A percentile compares a stretch with the other conserved stretches of the same genome.
Evolutionary conservation across 2,113 vertebrate genomes (phyloP).

Genomic region (Argyrosomus japonicus): DNA sequence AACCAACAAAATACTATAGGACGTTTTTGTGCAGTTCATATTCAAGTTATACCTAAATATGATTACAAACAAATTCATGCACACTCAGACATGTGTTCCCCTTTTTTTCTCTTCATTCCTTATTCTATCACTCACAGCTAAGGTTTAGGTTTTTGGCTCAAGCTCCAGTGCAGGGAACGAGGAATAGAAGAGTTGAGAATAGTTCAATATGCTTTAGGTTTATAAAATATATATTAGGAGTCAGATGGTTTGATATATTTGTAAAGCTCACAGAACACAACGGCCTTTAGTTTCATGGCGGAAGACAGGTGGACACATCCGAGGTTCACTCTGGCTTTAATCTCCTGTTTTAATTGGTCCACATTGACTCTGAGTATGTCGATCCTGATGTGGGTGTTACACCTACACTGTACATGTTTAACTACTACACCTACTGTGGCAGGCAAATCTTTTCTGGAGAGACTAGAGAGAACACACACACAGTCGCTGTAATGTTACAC

Average conservation of each 20-base stretch:
- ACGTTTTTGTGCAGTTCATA: background rate
- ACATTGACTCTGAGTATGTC: background rate
- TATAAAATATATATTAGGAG: background rate
- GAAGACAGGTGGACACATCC: background rate
- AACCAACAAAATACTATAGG: background rate
- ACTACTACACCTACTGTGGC: background rate
- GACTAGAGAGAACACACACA: background rate
- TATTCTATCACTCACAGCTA: background rate
- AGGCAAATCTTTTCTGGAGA: background rate
- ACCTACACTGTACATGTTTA: background rate
- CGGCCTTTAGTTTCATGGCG: background rate
- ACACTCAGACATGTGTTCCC: background rate
- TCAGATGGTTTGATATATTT: background rate
- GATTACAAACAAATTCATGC: background rate
- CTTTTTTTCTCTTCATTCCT: background rate
- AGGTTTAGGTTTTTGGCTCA: slow-evolving; percentile 10
- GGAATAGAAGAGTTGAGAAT: slow-evolving; percentile 1
- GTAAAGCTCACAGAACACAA: background rate
- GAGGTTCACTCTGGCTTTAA: background rate
- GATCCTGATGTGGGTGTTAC: background rate
- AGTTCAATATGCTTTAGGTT: background rate
- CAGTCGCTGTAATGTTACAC: background rate
- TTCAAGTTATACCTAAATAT: slow-evolving; percentile 25
- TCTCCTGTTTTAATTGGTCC: background rate
- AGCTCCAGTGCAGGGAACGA: slow-evolving; percentile 14